phyloP scores from a whole-genome alignment of 2,113 vertebrate genomes.

The Pipa parva region DNA sequence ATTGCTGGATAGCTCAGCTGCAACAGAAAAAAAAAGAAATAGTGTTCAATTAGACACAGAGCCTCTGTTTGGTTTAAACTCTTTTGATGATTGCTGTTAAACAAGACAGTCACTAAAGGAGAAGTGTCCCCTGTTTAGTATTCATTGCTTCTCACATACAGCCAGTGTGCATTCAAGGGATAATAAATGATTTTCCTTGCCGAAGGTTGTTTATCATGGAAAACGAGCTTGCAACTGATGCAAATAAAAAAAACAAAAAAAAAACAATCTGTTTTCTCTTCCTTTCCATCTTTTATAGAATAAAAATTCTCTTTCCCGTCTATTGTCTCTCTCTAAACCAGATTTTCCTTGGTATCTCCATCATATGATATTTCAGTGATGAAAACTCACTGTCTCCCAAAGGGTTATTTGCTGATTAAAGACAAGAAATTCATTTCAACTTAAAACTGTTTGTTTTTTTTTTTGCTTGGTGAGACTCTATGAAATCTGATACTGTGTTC shows the following conservation, averaged over 20 bases:
- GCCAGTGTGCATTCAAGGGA: slow-evolving; percentile 31
- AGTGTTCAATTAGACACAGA: slow-evolving; percentile 28
- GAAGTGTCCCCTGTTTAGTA: slow-evolving; percentile 38
- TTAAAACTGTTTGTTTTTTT: slow-evolving; percentile 9
- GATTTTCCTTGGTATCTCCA: not conserved
- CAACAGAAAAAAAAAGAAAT: slow-evolving; percentile 4
- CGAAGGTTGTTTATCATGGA: slow-evolving; percentile 36
- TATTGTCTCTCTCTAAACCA: slow-evolving; percentile 13
- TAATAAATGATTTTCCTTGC: slow-evolving; percentile 23
- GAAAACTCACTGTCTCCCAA: not conserved
- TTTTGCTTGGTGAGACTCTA: not conserved
- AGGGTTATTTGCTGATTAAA: slow-evolving; percentile 27
- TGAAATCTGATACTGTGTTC: slow-evolving; percentile 5
- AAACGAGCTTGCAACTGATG: slow-evolving; percentile 33
- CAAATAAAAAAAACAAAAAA: slow-evolving; percentile 29
- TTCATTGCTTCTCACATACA: slow-evolving; percentile 35
- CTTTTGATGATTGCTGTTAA: slow-evolving; percentile 30
- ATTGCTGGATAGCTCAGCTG: not conserved
- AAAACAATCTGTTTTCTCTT: not conserved
- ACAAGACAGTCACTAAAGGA: slow-evolving; percentile 28
- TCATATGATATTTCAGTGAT: slow-evolving; percentile 14
- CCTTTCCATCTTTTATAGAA: slow-evolving; percentile 7
- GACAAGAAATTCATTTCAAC: slow-evolving; percentile 25
- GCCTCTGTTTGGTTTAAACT: slow-evolving; percentile 21
- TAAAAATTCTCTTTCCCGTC: slow-evolving; percentile 23